Conservation (phyloP, 1,140 invertebrate genomes). For the Galendromus occidentalis region DNA sequence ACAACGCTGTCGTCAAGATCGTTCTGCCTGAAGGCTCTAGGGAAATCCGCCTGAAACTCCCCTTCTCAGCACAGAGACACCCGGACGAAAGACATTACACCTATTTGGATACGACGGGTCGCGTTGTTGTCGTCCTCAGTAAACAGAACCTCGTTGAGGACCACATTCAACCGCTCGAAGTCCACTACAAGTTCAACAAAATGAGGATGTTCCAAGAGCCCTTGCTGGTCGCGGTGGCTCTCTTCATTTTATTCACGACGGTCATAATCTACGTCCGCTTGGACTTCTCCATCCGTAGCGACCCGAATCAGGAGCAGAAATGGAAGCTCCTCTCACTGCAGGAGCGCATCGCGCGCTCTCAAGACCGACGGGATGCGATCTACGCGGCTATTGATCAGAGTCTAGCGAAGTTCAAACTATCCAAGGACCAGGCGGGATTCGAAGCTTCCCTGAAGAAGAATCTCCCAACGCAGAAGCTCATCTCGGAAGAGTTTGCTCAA, state of each 20-base stretch:
- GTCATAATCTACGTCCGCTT: conserved; percentile 84
- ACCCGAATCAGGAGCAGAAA: conserved; percentile 16
- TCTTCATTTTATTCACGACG: conserved; percentile 71
- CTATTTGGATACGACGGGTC: conserved; percentile 81
- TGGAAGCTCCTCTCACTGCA: conserved; percentile 27
- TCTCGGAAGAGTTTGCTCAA: neutral
- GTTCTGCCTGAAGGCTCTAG: conserved; percentile 79
- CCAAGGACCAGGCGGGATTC: conserved; percentile 42
- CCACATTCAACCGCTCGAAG: conserved; percentile 72
- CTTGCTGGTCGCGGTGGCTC: conserved; percentile 58
- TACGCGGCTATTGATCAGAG: conserved; percentile 45
- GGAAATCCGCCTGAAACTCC: conserved; percentile 56
- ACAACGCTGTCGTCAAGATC: conserved; percentile 68
- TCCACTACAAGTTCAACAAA: conserved; percentile 73
- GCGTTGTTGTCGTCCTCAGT: conserved; percentile 61
- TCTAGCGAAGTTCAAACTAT: conserved; percentile 39
- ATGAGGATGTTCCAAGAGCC: conserved; percentile 70
- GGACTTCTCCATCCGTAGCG: conserved; percentile 71
- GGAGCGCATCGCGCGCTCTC: conserved; percentile 36
- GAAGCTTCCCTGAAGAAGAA: conserved; percentile 37
- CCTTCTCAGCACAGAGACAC: conserved; percentile 53
- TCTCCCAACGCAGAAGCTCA: neutral
- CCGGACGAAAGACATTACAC: conserved; percentile 64
- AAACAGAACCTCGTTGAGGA: conserved; percentile 84
- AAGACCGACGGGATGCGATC: conserved; percentile 39